Base-by-base conservation (phyloP, 2,797 vertebrate species). In the Otus scops region DNA sequence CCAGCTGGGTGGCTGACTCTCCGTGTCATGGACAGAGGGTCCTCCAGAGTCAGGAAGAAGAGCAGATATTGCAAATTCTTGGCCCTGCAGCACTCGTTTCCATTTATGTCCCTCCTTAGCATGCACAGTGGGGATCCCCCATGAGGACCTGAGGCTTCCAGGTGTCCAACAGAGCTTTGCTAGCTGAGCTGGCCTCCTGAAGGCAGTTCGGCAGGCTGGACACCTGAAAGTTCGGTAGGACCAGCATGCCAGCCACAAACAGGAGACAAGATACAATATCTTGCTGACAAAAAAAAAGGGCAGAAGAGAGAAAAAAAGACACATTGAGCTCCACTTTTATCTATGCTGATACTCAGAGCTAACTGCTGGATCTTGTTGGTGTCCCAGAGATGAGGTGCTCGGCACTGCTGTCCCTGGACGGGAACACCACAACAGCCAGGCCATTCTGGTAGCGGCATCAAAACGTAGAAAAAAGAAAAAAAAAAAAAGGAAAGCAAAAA, bases 21-120 rank as follows among this genome's bases (percentile, higher is more conserved):
- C 26, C 1, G 0, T 20, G 22, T 23, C 63, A 12, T 4, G 1
- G 13, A 43, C 0, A 0, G 15, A 64, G 11, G n/a, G 24, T 81
- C 21, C 24, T 22, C 63, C n/a, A 39, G 7, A 1, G 9, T 32
- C 34, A 67, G 32, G 14, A 6, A 43, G n/a, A 70, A 70, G 30
- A 57, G 27, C 4, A 48, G 51, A n/a, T 53, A 28, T 9, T 4
- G 3, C 38, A 71, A 4, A 3, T 36, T 22, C 15, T 59, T 48
- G 34, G 26, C 30, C 21, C 47, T 36, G 15, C 13, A 48, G 45
- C 19, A n/a, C n/a, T 71, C 13, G 7, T 65, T 71, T 82, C 34
- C 39, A 36, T 34, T 36, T 47, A 41, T 47, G 27, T 71, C 45
- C 28, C 14, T 11, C 64, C 39, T 28, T 16, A 48, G 16, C 9